Base-by-base conservation (phyloP, 2,797 vertebrate species). In the Xenopus petersii region DNA sequence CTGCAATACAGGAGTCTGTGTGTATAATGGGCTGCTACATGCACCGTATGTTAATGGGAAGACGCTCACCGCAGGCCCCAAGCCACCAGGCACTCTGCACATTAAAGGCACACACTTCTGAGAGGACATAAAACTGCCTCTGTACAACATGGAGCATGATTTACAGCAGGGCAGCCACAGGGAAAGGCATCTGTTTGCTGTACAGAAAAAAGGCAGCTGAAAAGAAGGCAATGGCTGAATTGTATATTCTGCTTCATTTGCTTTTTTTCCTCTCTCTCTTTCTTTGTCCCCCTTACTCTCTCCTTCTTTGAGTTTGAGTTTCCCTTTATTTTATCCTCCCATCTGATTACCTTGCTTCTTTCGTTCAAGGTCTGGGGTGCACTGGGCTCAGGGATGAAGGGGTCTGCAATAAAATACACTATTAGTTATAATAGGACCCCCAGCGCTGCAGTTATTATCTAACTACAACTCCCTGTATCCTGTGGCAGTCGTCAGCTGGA, bases 101-200 rank as follows among this genome's bases (percentile, higher is more conserved):
- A 55, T 68, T 68, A 55, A 56, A 33, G 36, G 66, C 65, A 54
- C 49, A 68, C 51, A 55, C 49, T 10, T 68, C 36, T 68, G 21
- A 68, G 36, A 56, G 66, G 51, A 68, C 30, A 68, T 55, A 55
- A 68, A 56, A 33, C 49, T 51, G 15, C 51, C 54, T 55, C 30
- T 55, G 54, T 36, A 68, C 30, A 55, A 68, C 66, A 56, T 68
- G 51, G 49, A 9, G 1, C 51, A 36, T 68, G 55, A 68, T 68
- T 68, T 68, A 68, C 66, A 55, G 66, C 66, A 30, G 55, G 49
- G 54, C 7, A 36, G 66, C 13, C 26, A 56, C 66, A 68, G 49
- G 36, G 21, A 67, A 51, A 54, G 11, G 36, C 36, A 42, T 42
- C 36, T 42, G 36, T 42, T 42, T 42, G 36, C 36, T 42, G 55